Evolutionary conservation across 2,797 vertebrate genomes (phyloP), one percentile per base, ranked within the genome.

Genomic region (Periparus ater): DNA sequence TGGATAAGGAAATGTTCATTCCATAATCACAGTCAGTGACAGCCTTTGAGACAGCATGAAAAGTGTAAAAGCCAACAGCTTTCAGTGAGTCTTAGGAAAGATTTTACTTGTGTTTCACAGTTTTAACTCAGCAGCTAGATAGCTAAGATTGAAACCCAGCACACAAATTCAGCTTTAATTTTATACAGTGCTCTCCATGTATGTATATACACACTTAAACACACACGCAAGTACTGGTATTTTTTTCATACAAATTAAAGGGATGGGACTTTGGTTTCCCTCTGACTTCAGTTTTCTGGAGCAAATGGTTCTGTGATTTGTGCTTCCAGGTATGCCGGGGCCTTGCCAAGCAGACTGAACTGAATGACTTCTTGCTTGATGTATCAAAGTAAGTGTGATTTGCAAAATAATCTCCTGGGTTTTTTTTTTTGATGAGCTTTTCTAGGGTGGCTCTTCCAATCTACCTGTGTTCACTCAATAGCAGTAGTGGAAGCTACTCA

Each of bases 331-430:
- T 99, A 74, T 99, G 99, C 98, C 98, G 98, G 97, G 99, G 99
- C 94, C 99, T 99, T 92, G 99, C 99, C 97, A 99, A 99, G 96
- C 99, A 99, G 98, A 99, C 99, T 16, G 99, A 99, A 94, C 97
- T 99, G 97, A 99, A 99, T 86, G 99, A 99, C 98, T 99, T 99
- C 97, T 98, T 99, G 73, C 98, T 99, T 93, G 99, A 99, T 88
- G 99, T 99, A 91, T 99, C 99, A n/a, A 99, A 99, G 99, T 99
- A 99, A 99, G 99, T 98, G 81, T 83, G 51, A 42, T 89, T 79
- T 48, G 29, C n/a, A 10, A 27, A 58, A 22, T 34, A 45, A 72
- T 36, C 11, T 76, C 19, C 23, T 27, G 10, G 34, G 3, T 42
- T 68, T 80, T 85, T 76, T 40, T 40, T 85, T 76, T 40, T 40